Percentiles rank a stretch among this genome's conserved stretches.
Evolutionary conservation across 2,113 vertebrate species (phyloP).

Genomic region (Albula goreensis): DNA sequence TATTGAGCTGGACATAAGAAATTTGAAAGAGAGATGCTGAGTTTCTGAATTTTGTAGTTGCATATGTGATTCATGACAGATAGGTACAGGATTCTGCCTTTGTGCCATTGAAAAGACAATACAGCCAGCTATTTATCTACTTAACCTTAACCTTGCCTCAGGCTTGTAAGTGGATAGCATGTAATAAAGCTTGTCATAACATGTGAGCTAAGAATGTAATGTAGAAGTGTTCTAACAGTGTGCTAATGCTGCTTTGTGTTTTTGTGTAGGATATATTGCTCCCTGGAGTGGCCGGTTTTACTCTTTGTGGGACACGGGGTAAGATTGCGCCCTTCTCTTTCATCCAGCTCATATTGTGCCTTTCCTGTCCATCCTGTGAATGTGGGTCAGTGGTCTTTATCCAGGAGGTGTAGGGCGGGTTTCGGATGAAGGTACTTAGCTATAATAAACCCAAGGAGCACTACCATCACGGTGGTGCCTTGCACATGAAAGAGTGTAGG

Average conservation of each 20-base stretch:
- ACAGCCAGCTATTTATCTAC: no score
- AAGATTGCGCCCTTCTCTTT: conserved; percentile 57
- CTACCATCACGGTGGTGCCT: no score
- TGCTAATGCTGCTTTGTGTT: conserved; percentile 29
- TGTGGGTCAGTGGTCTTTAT: background rate
- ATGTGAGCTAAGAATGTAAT: background rate
- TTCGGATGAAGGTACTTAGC: background rate
- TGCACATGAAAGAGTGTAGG: no score
- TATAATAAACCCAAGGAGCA: no score
- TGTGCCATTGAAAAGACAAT: background rate
- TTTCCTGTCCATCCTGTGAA: background rate
- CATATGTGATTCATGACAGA: no score
- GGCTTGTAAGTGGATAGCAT: no score
- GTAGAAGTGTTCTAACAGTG: background rate
- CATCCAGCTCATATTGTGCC: conserved; percentile 13
- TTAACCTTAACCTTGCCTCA: no score
- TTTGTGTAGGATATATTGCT: conserved; percentile 87
- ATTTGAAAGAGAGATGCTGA: background rate
- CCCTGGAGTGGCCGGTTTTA: conserved; percentile 99
- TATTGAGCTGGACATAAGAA: background rate
- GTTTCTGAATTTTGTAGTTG: background rate
- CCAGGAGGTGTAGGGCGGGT: background rate
- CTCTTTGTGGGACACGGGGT: conserved; percentile 98
- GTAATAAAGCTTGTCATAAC: background rate
- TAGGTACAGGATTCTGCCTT: no score